Base-by-base conservation (phyloP, 1,140 invertebrate species). In the Pteromalus puparum region DNA sequence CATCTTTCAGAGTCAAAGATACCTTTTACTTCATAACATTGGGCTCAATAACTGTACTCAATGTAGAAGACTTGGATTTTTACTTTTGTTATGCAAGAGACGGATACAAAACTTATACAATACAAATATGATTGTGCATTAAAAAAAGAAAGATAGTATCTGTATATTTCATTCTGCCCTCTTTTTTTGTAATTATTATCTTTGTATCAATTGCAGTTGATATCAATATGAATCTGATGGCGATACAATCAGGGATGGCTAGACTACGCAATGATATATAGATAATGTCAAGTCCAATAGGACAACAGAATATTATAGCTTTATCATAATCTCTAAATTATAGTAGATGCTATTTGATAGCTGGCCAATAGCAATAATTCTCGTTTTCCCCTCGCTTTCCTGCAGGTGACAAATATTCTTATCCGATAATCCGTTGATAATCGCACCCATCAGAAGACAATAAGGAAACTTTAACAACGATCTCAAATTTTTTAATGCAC, bases 11-110 rank as follows among this genome's bases (percentile, higher is more conserved):
- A 28, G n/a, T 42, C 5, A 26, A 12, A 65, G 26, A 15, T 48
- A 46, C 6, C 24, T 80, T 68, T 67, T 53, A 65, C 61, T 21
- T n/a, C 24, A 38, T 26, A 80, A 70, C 42, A 24, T 26, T 70
- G 68, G 28, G 68, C 26, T 70, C 9, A 70, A 65, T 13, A 65
- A 70, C 53, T 61, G 6, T 61, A 38, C 61, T 34, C 21, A 81
- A 74, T 81, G 65, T 74, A 53, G 80, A 81, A 81, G 80, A 81
- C 80, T 73, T 81, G 46, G 70, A 61, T 74, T 81, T 72, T 73
- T 73, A n/a, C 46, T 76, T 76, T 15, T 74, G 7, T 81, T 61
- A 82, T 13, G 12, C n/a, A 75, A 75, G 65, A 72, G 46, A 74
- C 46, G 70, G 70, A 73, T 81, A 75, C n/a, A 82, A 72, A 82